Conservation (phyloP, 30 jellyfish, hydroid and myxozoan species). For the Aurelia aurita complex sp. Pacific region DNA sequence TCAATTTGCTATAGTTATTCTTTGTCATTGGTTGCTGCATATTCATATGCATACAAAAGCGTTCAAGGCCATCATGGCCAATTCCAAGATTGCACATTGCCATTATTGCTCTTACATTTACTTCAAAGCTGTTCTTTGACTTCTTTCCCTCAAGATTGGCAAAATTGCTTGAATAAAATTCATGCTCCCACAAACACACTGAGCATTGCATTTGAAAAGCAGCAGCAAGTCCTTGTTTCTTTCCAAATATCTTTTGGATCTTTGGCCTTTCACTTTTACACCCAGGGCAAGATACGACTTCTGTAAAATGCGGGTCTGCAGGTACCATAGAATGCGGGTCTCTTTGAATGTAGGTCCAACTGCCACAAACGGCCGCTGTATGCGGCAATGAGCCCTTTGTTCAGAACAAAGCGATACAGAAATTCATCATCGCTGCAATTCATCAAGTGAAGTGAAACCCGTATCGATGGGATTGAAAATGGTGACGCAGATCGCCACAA, state of each 20-base stretch:
- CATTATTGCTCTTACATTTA: background rate
- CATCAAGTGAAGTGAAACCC: too few species aligned
- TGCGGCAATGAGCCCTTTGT: too few species aligned
- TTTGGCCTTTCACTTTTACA: background rate
- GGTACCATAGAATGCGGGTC: too few species aligned
- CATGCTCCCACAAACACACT: background rate
- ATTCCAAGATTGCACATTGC: too few species aligned
- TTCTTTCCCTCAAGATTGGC: background rate
- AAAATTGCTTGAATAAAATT: background rate
- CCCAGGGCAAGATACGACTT: background rate
- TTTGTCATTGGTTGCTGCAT: conserved; percentile 10
- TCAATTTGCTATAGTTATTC: background rate
- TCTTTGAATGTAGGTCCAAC: too few species aligned
- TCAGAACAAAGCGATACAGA: too few species aligned
- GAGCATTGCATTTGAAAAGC: conserved; percentile 1
- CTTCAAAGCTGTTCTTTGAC: background rate
- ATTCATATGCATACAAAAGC: conserved; percentile 11
- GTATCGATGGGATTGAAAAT: too few species aligned
- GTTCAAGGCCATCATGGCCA: background rate
- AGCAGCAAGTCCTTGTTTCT: conserved; percentile 2
- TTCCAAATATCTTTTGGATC: background rate
- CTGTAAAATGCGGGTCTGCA: too few species aligned
- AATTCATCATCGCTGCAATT: too few species aligned
- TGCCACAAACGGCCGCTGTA: too few species aligned
- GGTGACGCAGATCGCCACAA: too few species aligned